Conservation (phyloP, 2,113 vertebrate species). For the Parus major region DNA sequence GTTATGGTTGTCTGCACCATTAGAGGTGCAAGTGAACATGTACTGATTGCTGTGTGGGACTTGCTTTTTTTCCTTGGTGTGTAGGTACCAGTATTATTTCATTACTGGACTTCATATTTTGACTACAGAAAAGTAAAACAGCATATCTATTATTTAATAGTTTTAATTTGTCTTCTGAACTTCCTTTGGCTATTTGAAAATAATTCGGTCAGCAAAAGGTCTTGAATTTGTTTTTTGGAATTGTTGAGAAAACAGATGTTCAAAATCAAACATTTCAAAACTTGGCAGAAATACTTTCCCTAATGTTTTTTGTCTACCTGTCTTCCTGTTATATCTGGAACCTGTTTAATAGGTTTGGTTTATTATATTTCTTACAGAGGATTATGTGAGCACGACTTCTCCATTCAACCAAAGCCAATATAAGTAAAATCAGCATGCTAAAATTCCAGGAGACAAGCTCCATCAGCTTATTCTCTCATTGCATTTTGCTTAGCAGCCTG, state of each 20-base stretch:
- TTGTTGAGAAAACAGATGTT: slow-evolving; percentile 41
- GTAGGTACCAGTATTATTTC: background rate
- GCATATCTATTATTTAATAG: background rate
- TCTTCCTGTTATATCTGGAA: slow-evolving; percentile 22
- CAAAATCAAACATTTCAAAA: slow-evolving; percentile 28
- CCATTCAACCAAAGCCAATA: background rate
- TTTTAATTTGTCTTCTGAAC: slow-evolving; percentile 1
- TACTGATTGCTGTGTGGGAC: background rate
- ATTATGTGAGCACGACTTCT: background rate
- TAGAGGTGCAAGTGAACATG: background rate
- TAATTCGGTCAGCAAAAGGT: background rate
- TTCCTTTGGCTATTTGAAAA: slow-evolving; percentile 12
- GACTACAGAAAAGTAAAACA: background rate
- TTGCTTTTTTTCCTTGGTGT: background rate
- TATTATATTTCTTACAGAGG: slow-evolving; percentile 3
- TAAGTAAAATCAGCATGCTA: background rate
- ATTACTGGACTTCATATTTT: background rate
- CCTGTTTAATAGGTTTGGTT: slow-evolving; percentile 2
- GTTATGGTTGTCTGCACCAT: background rate
- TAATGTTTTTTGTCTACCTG: slow-evolving; percentile 20
- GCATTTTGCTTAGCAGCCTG: background rate
- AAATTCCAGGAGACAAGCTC: background rate
- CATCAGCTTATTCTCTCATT: background rate
- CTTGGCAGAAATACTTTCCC: slow-evolving; percentile 39
- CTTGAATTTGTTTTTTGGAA: slow-evolving; percentile 14